Conservation (phyloP, 1,140 invertebrate genomes). For the Hylyphantes graminicola region DNA sequence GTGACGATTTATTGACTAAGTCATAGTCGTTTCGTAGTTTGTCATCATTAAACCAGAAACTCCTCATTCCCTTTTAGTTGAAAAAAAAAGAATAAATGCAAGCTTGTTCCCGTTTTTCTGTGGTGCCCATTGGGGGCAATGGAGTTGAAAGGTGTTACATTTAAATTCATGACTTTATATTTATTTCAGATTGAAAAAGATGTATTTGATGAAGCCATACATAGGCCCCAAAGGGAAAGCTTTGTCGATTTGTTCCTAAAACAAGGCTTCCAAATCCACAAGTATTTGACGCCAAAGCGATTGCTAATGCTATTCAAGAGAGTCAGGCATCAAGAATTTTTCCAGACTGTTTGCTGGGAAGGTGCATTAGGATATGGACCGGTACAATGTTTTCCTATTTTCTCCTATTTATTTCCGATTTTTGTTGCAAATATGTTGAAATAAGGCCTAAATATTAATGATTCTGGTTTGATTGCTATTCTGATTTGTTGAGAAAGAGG, state of each 20-base stretch:
- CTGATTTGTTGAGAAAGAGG: too few species aligned
- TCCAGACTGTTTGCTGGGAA: conserved; percentile 67
- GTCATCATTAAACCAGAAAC: background rate
- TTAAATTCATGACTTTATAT: background rate
- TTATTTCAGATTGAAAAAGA: conserved; percentile 66
- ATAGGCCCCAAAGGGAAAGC: conserved; percentile 67
- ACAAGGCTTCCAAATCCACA: conserved; percentile 68
- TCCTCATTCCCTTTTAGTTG: background rate
- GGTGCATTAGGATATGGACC: conserved; percentile 66
- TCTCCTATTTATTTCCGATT: background rate
- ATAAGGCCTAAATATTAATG: too few species aligned
- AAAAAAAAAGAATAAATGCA: background rate
- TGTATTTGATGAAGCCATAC: conserved; percentile 68
- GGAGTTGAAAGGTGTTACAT: too few species aligned
- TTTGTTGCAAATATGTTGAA: too few species aligned
- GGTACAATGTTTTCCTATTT: conserved; percentile 12
- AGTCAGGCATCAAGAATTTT: conserved; percentile 68
- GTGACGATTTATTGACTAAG: too few species aligned
- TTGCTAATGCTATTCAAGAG: conserved; percentile 67
- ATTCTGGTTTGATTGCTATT: too few species aligned
- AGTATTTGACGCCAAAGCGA: conserved; percentile 66
- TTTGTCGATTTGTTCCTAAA: conserved; percentile 70
- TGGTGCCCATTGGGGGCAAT: background rate
- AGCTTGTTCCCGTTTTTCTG: background rate
- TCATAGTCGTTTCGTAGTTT: too few species aligned